Conservation (phyloP, 1,140 invertebrate species). For the Zaprionus taronus region DNA sequence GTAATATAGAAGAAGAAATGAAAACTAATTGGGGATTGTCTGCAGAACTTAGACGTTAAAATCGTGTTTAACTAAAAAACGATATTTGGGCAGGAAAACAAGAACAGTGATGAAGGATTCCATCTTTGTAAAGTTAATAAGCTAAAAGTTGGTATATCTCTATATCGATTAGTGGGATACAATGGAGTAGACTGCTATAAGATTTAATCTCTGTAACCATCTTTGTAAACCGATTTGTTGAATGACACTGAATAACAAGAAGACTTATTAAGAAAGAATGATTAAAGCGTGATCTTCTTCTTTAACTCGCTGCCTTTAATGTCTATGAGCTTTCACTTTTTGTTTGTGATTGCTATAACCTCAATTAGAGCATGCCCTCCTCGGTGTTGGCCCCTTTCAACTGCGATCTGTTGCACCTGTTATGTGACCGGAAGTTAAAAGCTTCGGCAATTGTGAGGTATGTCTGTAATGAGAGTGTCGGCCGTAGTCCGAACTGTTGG, state of each 20-base stretch:
- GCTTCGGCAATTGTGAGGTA: conserved; percentile 45
- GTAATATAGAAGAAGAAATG: no score
- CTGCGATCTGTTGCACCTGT: conserved; percentile 39
- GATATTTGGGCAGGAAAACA: no score
- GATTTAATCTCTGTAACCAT: no score
- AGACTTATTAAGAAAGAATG: no score
- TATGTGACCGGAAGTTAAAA: conserved; percentile 50
- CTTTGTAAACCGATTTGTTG: no score
- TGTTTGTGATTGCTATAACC: not conserved
- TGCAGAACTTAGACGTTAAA: no score
- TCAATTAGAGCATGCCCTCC: not conserved
- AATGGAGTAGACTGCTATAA: no score
- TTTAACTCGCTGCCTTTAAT: not conserved
- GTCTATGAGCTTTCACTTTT: not conserved
- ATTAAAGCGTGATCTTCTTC: not conserved
- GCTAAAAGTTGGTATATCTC: not conserved
- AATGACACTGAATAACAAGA: no score
- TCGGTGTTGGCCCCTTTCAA: conserved; percentile 11
- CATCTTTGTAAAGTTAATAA: not conserved
- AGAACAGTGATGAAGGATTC: no score
- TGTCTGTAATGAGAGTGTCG: conserved; percentile 38
- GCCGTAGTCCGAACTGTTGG: conserved; percentile 19
- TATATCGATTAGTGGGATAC: no score
- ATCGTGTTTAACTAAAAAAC: no score
- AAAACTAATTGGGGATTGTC: no score